A percentile compares a stretch with the other conserved stretches of the same genome.
These are phyloP conservation scores for Cheiracanthium punctorium DNA, from an alignment of 2,888 invertebrate species.

Conservation along the genomic window DNA sequence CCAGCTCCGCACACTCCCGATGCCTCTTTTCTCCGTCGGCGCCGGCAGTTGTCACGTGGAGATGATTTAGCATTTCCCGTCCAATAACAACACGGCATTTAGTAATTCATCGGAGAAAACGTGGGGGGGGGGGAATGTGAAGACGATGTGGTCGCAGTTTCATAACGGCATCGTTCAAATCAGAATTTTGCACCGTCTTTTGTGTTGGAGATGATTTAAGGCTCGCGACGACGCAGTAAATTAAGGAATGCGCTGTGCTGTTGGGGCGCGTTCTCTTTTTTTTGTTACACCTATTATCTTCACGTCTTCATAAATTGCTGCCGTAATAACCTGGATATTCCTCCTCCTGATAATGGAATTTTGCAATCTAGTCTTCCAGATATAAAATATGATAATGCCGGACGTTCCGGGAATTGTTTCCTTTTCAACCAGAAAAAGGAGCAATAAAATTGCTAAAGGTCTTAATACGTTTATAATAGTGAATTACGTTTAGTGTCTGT, in stretches of 20 bases:
- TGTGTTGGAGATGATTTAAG: neutral
- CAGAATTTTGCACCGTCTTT: slow-evolving; percentile 44
- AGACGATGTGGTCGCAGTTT: slow-evolving; percentile 63
- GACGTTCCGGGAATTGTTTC: no score
- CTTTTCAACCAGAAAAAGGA: no score
- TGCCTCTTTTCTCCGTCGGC: slow-evolving; percentile 43
- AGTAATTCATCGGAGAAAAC: slow-evolving; percentile 56
- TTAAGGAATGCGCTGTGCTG: neutral
- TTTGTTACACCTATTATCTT: slow-evolving; percentile 6
- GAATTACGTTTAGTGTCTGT: no score
- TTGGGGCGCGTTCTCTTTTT: slow-evolving; percentile 1
- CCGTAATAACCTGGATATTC: neutral
- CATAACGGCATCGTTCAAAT: slow-evolving; percentile 59
- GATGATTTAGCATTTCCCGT: slow-evolving; percentile 69
- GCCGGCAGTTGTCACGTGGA: slow-evolving; percentile 67
- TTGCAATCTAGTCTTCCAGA: neutral
- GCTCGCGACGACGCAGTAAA: neutral
- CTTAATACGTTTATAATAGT: no score
- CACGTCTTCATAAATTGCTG: neutral
- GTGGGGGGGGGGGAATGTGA: neutral
- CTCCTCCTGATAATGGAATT: neutral
- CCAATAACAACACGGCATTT: slow-evolving; percentile 69
- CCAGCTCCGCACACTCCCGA: slow-evolving; percentile 28
- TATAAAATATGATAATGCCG: neutral
- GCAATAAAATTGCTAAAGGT: no score